These are phyloP conservation scores for Macheiramphus alcinus DNA, from an alignment of 2,113 vertebrate species.

Conservation along the genomic window DNA sequence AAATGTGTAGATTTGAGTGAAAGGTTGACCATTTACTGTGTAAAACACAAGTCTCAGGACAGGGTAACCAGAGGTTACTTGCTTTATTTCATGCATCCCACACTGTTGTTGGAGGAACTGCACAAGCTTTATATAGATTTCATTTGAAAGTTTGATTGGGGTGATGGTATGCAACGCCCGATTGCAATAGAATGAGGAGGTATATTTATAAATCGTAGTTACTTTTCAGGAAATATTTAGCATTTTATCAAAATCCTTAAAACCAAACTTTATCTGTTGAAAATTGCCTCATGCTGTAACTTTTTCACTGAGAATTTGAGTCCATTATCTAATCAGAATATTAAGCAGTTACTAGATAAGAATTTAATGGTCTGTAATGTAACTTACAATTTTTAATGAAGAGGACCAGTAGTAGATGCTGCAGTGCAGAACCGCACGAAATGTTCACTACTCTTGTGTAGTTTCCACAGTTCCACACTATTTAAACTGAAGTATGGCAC, in stretches of 20 bases:
- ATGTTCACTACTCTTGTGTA: background rate
- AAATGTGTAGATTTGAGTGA: background rate
- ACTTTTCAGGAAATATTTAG: background rate
- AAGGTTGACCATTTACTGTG: background rate
- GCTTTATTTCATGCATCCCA: background rate
- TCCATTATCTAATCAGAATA: background rate
- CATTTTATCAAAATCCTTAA: background rate
- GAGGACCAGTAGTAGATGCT: background rate
- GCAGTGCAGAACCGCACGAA: background rate
- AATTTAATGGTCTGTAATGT: background rate
- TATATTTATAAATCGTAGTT: background rate
- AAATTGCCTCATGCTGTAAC: background rate
- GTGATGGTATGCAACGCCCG: background rate
- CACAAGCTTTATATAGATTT: background rate
- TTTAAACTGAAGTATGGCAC: background rate
- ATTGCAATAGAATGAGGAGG: background rate
- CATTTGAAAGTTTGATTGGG: background rate
- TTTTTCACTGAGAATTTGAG: background rate
- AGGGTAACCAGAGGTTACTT: background rate
- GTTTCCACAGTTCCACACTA: background rate
- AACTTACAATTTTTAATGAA: background rate
- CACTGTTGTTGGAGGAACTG: background rate
- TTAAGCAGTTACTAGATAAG: background rate
- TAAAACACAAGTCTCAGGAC: background rate
- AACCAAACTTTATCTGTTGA: background rate